Percentiles rank a stretch among this genome's conserved stretches.
Evolutionary conservation across 2,113 vertebrate genomes (phyloP).

Genomic region (Cynopterus brachyotis): DNA sequence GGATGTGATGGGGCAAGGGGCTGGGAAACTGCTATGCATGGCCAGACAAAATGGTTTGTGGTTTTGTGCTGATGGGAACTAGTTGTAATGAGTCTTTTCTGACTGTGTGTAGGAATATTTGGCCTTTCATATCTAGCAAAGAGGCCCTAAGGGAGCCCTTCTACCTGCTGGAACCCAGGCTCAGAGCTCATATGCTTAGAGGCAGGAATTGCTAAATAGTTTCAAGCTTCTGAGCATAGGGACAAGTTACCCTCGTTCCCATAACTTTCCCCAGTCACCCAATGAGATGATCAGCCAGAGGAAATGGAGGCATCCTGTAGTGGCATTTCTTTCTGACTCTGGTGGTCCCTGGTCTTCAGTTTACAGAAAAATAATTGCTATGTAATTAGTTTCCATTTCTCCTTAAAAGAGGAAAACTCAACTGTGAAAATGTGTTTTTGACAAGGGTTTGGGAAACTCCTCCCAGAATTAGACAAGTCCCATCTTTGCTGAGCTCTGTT

Average conservation of each 20-base stretch:
- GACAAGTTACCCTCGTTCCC: not conserved
- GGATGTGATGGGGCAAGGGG: slow-evolving; percentile 26
- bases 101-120: not conserved
- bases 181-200: slow-evolving; percentile 19
- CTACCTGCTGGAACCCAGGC: slow-evolving; percentile 62
- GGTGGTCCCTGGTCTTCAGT: not conserved
- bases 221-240: not conserved
- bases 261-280: not conserved
- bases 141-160: not conserved
- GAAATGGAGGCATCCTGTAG: not conserved
- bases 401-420: slow-evolving; percentile 1
- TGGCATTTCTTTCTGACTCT: not conserved
- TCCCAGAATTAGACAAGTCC: not conserved
- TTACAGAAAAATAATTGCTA: not conserved
- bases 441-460: not conserved
- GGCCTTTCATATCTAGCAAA: slow-evolving; percentile 36
- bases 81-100: slow-evolving; percentile 41
- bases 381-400: not conserved
- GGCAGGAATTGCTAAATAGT: slow-evolving; percentile 9
- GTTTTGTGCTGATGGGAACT: slow-evolving; percentile 53
- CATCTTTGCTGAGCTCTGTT: slow-evolving; percentile 27
- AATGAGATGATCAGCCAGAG: not conserved
- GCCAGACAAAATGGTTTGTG: slow-evolving; percentile 35
- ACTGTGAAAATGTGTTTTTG: not conserved
- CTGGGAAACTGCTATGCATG: slow-evolving; percentile 69